Base-by-base conservation (phyloP, 2,797 vertebrate species). In the Sebastes paucispinis region DNA sequence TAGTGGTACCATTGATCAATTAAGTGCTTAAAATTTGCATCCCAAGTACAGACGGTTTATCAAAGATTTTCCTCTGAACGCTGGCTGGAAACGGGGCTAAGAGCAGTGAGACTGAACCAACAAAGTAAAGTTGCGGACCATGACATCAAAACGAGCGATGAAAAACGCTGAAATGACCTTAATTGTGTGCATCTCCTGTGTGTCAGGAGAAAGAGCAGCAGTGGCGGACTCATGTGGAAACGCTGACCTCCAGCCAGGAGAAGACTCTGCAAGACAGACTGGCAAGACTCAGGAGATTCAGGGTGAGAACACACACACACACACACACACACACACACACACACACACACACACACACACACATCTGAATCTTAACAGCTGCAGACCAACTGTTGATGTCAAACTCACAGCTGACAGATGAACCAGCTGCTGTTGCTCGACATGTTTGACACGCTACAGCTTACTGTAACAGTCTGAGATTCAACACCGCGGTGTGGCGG, bases 271-370 rank as follows among this genome's bases (percentile, higher is more conserved):
- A 73, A 63, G 92, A 93, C 24, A 86, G 93, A 86, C 88, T 92
- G 73, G 75, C 79, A 47, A 89, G 95, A 81, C 93, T 96, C 55
- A 84, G 79, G 69, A 90, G 76, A 72, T 96, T 96, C 85, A 94
- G 95, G 91, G 96, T 96, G 83, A 93, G 2, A 39, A 39, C 36
- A 14, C 36, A 39, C 36, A 14, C 36, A 36, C 8, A 60, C 57
- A 70, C 8, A 59, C 39, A 31, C 36, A 69, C 8, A 60, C 8
- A 60, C 57, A 70, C 8, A 59, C 39, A 31, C 36, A 69, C 8
- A 60, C 57, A 39, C 36, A 14, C 36, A 39, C 36, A 14, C 36
- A 36, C 8, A 60, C 8, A 60, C 57, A 70, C 8, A 59, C 39
- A 31, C 36, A 69, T 50, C 22, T 64, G 29, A 60, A 47, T 47